phyloP scores from a whole-genome alignment of 2,888 invertebrate genomes.

The Venusia cambrica region DNA sequence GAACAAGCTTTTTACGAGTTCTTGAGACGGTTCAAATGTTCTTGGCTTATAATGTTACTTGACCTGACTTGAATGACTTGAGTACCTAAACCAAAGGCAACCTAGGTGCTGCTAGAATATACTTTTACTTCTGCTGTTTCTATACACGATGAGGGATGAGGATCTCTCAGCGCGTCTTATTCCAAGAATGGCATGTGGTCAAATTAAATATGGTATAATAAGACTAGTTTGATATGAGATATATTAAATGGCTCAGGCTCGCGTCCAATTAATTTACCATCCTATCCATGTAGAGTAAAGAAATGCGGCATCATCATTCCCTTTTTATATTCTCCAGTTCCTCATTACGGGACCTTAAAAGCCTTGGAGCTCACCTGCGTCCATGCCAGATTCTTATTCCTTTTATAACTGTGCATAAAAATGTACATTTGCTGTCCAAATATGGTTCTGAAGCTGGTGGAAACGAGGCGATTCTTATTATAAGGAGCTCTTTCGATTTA shows the following conservation, averaged over 20 bases:
- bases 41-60: too few relatives aligned
- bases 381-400: slow-evolving; percentile 54
- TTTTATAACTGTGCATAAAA: slow-evolving; percentile 55
- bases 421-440: slow-evolving; percentile 62
- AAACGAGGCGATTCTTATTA: slow-evolving; percentile 72
- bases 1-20: too few relatives aligned
- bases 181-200: too few relatives aligned
- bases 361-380: slow-evolving; percentile 47
- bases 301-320: slow-evolving; percentile 17
- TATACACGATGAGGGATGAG: too few relatives aligned
- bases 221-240: slow-evolving; percentile 5
- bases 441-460: slow-evolving; percentile 56
- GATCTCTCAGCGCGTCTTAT: too few relatives aligned
- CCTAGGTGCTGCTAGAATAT: too few relatives aligned
- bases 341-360: slow-evolving; percentile 43
- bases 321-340: slow-evolving; percentile 30
- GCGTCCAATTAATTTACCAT: slow-evolving; percentile 2
- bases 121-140: too few relatives aligned
- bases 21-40: too few relatives aligned
- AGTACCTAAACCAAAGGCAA: too few relatives aligned
- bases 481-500: slow-evolving; percentile 58
- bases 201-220: too few relatives aligned
- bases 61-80: too few relatives aligned
- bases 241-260: slow-evolving; percentile 1
- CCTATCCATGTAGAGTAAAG: slow-evolving; percentile 7